Evolutionary conservation across 2,113 vertebrate species (phyloP).

Genomic region (Corythaeola cristata): DNA sequence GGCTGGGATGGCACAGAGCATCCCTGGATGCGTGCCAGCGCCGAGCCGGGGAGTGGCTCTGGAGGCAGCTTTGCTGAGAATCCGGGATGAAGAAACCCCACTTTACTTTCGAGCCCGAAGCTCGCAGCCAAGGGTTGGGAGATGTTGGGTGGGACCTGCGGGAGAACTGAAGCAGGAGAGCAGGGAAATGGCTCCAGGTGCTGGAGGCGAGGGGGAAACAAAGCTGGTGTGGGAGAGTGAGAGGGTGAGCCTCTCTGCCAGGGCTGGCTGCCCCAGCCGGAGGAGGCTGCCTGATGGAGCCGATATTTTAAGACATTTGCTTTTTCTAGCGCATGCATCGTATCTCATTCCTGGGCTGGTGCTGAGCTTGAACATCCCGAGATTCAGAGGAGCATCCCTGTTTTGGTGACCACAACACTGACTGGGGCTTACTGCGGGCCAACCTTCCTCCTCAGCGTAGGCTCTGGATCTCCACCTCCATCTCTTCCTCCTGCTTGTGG

Average conservation of each 20-base stretch:
- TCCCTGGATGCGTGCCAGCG: neutral
- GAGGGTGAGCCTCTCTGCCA: neutral
- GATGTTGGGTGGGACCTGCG: neutral
- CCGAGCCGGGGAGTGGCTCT: rapidly evolving
- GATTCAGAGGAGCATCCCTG: neutral
- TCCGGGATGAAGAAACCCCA: rapidly evolving
- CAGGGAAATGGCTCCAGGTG: neutral
- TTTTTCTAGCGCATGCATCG: rapidly evolving
- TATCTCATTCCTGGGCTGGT: neutral
- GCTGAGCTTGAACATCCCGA: rapidly evolving
- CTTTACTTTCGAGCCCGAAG: rapidly evolving
- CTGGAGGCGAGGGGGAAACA: neutral
- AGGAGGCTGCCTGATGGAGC: neutral
- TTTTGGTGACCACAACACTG: too few species aligned
- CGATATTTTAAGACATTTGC: rapidly evolving
- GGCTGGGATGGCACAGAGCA: neutral
- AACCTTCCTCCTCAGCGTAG: neutral
- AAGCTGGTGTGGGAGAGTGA: neutral
- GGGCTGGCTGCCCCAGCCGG: too few species aligned
- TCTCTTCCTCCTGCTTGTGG: neutral
- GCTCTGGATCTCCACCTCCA: neutral
- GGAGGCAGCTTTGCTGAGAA: neutral
- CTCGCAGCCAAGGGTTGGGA: rapidly evolving
- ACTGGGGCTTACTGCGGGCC: neutral
- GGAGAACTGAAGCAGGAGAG: neutral